Percentiles rank a stretch among this genome's conserved stretches.
phyloP scores from a whole-genome alignment of 30 jellyfish, hydroid and myxozoan genomes.

The Aurelia aurita region DNA sequence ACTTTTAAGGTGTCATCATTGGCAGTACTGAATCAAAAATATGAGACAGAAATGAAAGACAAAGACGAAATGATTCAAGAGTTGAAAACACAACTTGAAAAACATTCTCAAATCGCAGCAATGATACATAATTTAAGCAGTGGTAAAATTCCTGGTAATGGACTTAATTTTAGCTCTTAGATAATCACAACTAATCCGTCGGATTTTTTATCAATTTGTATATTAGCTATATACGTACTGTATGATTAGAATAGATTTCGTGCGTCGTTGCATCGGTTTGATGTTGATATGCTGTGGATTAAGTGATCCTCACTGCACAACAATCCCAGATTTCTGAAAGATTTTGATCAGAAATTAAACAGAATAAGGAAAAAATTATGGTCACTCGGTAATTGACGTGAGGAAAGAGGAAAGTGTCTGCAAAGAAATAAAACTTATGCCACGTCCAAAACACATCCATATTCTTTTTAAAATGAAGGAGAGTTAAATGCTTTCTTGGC shows the following conservation, averaged over 20 bases:
- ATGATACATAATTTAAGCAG: constrained; percentile 93
- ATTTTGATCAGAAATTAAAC: too few relatives aligned
- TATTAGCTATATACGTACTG: not conserved
- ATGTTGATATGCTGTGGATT: too few relatives aligned
- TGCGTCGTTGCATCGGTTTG: not conserved
- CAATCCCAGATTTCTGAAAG: too few relatives aligned
- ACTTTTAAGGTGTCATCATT: constrained; percentile 69
- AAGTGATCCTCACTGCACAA: too few relatives aligned
- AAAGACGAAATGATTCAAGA: constrained; percentile 59
- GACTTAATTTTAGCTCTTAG: constrained; percentile 34
- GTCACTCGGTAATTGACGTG: too few relatives aligned
- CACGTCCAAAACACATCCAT: not conserved
- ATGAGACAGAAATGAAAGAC: constrained; percentile 70
- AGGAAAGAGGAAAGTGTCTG: not conserved
- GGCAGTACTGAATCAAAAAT: constrained; percentile 62
- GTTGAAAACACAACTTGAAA: constrained; percentile 76
- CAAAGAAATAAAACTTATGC: not conserved
- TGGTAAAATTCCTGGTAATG: constrained; percentile 75
- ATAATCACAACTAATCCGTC: not conserved
- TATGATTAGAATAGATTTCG: not conserved
- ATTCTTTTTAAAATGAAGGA: not conserved
- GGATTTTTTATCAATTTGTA: not conserved
- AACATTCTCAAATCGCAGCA: constrained; percentile 97
- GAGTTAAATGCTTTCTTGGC: not conserved
- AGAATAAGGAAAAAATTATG: too few relatives aligned